Evolutionary conservation across 2,113 vertebrate genomes (phyloP).

Genomic region (Sylvilagus bachmani): DNA sequence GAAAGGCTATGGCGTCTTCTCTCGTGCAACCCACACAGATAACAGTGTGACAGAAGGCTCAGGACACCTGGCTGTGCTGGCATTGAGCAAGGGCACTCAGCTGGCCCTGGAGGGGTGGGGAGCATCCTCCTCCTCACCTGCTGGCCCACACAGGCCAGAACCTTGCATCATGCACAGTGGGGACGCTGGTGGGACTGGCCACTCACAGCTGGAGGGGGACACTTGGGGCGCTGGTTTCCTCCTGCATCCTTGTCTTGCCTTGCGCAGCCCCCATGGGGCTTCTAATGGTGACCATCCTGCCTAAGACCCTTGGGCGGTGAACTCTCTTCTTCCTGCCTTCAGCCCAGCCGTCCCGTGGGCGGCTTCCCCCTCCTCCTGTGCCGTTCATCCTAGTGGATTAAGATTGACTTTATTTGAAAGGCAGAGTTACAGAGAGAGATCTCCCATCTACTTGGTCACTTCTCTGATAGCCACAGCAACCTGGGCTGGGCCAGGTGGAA

Average conservation of each 20-base stretch:
- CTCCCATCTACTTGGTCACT: no score
- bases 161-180: neutral
- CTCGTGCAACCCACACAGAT: neutral
- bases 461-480: no score
- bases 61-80: fast-evolving
- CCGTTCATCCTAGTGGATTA: neutral
- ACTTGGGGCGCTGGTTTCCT: neutral
- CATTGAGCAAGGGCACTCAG: neutral
- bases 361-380: neutral
- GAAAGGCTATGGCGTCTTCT: neutral
- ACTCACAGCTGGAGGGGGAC: neutral
- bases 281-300: fast-evolving
- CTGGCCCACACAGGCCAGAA: fast-evolving
- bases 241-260: fast-evolving
- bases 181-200: neutral
- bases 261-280: neutral
- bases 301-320: neutral
- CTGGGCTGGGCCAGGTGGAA: no score
- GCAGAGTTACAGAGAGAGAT: no score
- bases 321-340: neutral
- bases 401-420: no score
- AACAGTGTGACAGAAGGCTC: neutral
- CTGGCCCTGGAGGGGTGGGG: neutral
- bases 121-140: no score
- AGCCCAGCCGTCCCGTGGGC: neutral